These are phyloP conservation scores for Napeogenes sylphis DNA, from an alignment of 2,888 invertebrate genomes.

Conservation along the genomic window DNA sequence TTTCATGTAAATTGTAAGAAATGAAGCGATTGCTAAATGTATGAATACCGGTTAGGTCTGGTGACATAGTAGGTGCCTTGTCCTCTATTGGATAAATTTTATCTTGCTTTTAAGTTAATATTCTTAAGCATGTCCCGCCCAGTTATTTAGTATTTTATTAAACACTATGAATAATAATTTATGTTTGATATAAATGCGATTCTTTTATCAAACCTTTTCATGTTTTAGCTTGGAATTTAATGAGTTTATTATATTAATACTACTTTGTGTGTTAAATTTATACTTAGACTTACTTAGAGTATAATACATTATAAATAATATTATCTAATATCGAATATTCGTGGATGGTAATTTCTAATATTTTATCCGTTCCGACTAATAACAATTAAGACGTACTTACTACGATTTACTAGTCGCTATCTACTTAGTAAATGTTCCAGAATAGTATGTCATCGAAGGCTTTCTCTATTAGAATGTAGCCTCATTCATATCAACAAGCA, in stretches of 20 bases:
- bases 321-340: too few relatives aligned
- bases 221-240: not conserved
- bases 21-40: too few relatives aligned
- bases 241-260: too few relatives aligned
- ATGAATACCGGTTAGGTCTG: not conserved
- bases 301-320: too few relatives aligned
- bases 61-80: too few relatives aligned
- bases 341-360: too few relatives aligned
- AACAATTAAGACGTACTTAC: not conserved
- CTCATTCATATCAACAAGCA: not conserved
- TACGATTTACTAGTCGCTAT: not conserved
- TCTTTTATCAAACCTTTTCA: not conserved
- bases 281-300: too few relatives aligned
- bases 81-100: slow-evolving; percentile 8
- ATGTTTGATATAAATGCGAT: slow-evolving; percentile 8
- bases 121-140: slow-evolving; percentile 17
- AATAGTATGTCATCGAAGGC: not conserved
- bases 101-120: slow-evolving; percentile 25
- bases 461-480: not conserved
- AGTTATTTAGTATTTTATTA: slow-evolving; percentile 11
- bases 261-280: too few relatives aligned
- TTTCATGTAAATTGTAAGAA: not conserved
- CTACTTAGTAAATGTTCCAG: not conserved
- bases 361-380: not conserved
- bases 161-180: slow-evolving; percentile 14